Evolutionary conservation across 2,888 invertebrate genomes (phyloP).

Genomic region (Papilio elwesi): DNA sequence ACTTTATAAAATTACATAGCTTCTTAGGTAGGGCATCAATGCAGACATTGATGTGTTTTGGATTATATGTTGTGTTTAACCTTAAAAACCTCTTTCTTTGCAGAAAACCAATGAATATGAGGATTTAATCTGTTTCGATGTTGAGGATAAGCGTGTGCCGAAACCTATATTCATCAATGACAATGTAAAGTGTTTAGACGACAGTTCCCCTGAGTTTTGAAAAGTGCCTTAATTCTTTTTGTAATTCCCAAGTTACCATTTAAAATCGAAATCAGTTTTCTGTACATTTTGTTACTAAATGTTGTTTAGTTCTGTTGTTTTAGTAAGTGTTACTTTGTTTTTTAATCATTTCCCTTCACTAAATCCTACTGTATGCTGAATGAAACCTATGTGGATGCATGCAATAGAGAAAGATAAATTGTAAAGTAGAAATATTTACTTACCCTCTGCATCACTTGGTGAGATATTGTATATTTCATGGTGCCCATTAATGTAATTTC

Average conservation of each 20-base stretch:
- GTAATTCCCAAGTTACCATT: conserved; percentile 62
- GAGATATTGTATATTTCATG: too few species aligned
- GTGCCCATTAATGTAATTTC: too few species aligned
- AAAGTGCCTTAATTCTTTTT: conserved; percentile 68
- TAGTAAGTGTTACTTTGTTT: conserved; percentile 38
- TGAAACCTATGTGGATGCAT: too few species aligned
- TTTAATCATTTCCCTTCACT: conserved; percentile 8
- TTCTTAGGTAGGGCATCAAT: too few species aligned
- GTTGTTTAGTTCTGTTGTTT: conserved; percentile 21
- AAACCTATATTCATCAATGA: conserved; percentile 66
- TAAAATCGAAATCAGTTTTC: conserved; percentile 14
- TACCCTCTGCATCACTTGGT: too few species aligned
- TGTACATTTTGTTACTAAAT: conserved; percentile 31
- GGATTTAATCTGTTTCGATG: conserved; percentile 76
- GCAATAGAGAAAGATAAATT: too few species aligned
- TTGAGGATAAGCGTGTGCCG: conserved; percentile 66
- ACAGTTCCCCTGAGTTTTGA: conserved; percentile 77
- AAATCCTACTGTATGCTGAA: neutral
- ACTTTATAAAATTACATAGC: too few species aligned
- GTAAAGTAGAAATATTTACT: too few species aligned
- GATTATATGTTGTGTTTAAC: neutral
- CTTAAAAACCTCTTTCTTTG: conserved; percentile 48
- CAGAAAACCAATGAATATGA: conserved; percentile 68
- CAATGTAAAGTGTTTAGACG: conserved; percentile 62
- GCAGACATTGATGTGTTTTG: too few species aligned